These are phyloP conservation scores for Pedetes capensis DNA, from an alignment of 2,113 vertebrate genomes.

Conservation along the genomic window DNA sequence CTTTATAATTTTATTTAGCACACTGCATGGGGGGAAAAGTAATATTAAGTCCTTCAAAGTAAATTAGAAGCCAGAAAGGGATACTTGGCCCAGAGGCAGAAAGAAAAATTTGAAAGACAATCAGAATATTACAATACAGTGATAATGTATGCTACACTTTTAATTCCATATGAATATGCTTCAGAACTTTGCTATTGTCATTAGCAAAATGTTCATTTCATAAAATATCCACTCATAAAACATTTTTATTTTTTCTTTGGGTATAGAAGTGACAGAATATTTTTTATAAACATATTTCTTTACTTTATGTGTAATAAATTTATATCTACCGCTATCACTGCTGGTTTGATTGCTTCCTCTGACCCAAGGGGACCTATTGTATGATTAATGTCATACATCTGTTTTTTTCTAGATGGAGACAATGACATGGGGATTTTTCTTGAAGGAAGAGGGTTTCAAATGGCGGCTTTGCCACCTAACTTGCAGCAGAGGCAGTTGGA, in stretches of 20 bases:
- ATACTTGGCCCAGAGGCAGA: background rate
- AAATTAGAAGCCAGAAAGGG: background rate
- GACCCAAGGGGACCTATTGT: background rate
- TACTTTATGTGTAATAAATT: background rate
- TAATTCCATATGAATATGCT: background rate
- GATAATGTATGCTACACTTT: background rate
- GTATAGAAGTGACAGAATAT: background rate
- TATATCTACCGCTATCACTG: background rate
- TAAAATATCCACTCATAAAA: background rate
- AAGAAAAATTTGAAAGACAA: background rate
- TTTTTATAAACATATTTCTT: constrained; percentile 7
- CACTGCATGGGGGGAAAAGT: background rate
- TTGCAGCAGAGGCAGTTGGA: background rate
- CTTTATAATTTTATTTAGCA: background rate
- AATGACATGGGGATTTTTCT: background rate
- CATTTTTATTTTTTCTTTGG: constrained; percentile 27
- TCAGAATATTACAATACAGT: background rate
- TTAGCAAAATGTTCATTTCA: background rate
- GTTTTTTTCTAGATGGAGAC: background rate
- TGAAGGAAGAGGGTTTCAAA: background rate
- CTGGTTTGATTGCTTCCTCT: background rate
- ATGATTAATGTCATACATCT: background rate
- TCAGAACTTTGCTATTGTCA: background rate
- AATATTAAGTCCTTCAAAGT: background rate
- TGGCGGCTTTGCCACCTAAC: fast-evolving